These are phyloP conservation scores for Gnathonemus longibarbis DNA, from an alignment of 2,113 vertebrate species.

Conservation along the genomic window DNA sequence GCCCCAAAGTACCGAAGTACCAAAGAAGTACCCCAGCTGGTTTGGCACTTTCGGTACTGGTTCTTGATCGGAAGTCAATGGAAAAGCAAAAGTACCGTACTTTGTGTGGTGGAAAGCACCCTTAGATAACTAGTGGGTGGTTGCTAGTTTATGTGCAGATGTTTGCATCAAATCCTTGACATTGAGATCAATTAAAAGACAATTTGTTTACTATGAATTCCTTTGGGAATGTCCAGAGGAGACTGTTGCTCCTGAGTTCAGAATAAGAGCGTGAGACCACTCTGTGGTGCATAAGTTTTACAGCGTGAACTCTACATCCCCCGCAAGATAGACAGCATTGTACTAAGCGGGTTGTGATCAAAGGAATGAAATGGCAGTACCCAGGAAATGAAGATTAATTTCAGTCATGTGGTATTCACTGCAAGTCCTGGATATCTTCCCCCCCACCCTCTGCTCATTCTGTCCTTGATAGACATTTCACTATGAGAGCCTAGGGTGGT, in stretches of 20 bases:
- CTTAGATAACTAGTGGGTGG: not conserved
- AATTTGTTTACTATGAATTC: not conserved
- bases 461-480: not conserved
- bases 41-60: too few species aligned
- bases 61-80: too few species aligned
- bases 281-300: not conserved
- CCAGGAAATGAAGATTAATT: constrained; percentile 23
- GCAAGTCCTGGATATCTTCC: constrained; percentile 19
- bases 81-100: too few species aligned
- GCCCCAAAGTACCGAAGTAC: too few species aligned
- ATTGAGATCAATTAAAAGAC: not conserved
- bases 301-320: constrained; percentile 10
- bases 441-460: not conserved
- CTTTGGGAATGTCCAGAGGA: not conserved
- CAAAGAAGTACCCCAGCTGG: too few species aligned
- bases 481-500: not conserved
- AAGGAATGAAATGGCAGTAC: constrained; percentile 22
- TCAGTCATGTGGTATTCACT: constrained; percentile 28
- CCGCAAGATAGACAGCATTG: not conserved
- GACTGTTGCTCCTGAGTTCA: not conserved
- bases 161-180: not conserved
- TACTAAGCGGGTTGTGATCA: constrained; percentile 24
- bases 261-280: not conserved
- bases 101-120: too few species aligned
- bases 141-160: not conserved